Evolutionary conservation across 2,797 vertebrate species (phyloP), one percentile per base, ranked within the genome.

Genomic region (Spea hammondii): DNA sequence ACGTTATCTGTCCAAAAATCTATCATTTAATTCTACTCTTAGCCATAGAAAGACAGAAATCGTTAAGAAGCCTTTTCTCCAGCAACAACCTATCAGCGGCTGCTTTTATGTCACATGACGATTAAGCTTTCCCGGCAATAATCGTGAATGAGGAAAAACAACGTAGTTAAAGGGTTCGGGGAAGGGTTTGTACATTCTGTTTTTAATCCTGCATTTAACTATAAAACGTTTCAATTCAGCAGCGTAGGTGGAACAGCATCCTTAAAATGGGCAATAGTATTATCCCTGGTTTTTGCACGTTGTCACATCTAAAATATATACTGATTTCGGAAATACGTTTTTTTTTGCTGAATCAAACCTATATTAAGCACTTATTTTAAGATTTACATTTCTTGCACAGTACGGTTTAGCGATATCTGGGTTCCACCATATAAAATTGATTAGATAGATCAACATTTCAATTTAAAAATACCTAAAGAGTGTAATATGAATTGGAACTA

Each of bases 371-470:
- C 69, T 66, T 81, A 47, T n/a, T 53, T 47, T 11, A 71, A 59
- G 53, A 76, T 76, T 81, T 66, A 72, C 46, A 53, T 53, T 59
- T n/a, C 46, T 10, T 74, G 65, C 54, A 74, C 74, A 64, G 69
- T 44, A 2, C 1, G n/a, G 9, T 76, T 62, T 66, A 45, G 75
- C 73, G 55, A 82, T 73, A 66, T 81, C 79, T 57, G 32, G 65
- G 11, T 76, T 62, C 69, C 73, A 60, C 49, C 49, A 64, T 74
- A 73, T 77, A 69, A 77, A 82, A 77, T 82, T 77, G 54, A 77
- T 82, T 77, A 73, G 14, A 13, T 50, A 77, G 64, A 81, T 77
- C 74, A 81, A 77, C 74, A 77, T 81, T 81, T 81, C 72, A 77
- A 48, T 48, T 64, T 68, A 53, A 76, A 82, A 77, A 64, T 77